These are phyloP conservation scores for Circaetus gallicus DNA, from an alignment of 2,113 vertebrate species.

Conservation along the genomic window DNA sequence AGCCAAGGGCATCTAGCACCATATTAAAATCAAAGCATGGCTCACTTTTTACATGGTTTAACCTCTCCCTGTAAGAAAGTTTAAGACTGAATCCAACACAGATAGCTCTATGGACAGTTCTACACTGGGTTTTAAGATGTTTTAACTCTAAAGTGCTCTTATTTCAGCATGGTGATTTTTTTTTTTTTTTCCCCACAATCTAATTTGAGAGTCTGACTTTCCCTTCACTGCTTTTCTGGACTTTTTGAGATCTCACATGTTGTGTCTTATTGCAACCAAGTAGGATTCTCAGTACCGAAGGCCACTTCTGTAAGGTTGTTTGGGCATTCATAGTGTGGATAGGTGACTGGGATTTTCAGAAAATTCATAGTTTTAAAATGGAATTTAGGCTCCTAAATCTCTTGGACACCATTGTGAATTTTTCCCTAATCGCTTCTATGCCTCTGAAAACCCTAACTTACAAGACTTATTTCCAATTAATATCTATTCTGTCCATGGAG, in stretches of 20 bases:
- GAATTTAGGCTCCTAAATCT: not conserved
- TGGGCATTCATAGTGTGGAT: no score
- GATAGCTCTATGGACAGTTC: not conserved
- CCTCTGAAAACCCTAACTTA: not conserved
- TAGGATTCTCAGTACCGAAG: not conserved
- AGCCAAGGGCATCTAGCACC: not conserved
- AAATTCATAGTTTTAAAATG: not conserved
- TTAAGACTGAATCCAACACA: not conserved
- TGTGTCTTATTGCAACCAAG: not conserved
- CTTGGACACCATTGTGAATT: not conserved
- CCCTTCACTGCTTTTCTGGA: not conserved
- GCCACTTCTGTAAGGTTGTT: not conserved
- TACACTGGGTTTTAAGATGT: not conserved
- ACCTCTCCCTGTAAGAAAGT: not conserved
- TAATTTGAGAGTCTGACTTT: not conserved
- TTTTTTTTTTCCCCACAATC: not conserved
- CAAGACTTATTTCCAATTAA: constrained; percentile 44
- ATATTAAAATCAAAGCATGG: not conserved
- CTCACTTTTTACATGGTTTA: not conserved
- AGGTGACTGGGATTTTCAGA: not conserved
- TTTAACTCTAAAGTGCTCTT: not conserved
- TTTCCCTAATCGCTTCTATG: not conserved
- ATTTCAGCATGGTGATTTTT: not conserved
- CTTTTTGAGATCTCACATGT: not conserved
- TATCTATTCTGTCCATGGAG: constrained; percentile 1